Percentiles rank a stretch among this genome's conserved stretches.
phyloP scores from a whole-genome alignment of 2,113 vertebrate species.

The Gnathonemus echidnorhynchus region DNA sequence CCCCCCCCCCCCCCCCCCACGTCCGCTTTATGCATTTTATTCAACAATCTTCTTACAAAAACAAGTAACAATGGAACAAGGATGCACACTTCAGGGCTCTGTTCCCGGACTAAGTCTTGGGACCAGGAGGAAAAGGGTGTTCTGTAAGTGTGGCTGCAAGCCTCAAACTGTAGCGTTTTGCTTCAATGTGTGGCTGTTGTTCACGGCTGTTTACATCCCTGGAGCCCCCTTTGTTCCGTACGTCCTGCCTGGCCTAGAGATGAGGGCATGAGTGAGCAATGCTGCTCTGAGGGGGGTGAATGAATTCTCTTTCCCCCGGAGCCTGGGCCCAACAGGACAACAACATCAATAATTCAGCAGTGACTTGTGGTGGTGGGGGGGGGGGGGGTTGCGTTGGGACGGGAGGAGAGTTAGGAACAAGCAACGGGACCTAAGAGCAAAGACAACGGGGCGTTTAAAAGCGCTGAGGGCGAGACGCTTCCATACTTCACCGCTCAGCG shows the following conservation, averaged over 20 bases:
- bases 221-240: background rate
- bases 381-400: background rate
- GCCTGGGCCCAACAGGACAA: background rate
- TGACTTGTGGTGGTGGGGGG: background rate
- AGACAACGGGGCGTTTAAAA: background rate
- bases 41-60: background rate
- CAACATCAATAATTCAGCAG: slow-evolving; percentile 13
- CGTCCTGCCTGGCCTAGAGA: background rate
- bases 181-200: background rate
- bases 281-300: background rate
- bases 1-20: background rate
- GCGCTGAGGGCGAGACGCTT: background rate
- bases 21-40: background rate
- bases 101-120: background rate
- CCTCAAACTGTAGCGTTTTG: background rate
- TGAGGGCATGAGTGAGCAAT: background rate
- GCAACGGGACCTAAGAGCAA: background rate
- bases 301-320: slow-evolving; percentile 8
- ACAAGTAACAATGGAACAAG: background rate
- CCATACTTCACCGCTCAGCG: background rate
- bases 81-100: background rate
- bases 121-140: background rate
- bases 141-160: background rate
- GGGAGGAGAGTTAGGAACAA: slow-evolving; percentile 1
- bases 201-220: background rate